Evolutionary conservation across 2,797 vertebrate species (phyloP), one percentile per base, ranked within the genome.

Genomic region (Eremophila alpestris): DNA sequence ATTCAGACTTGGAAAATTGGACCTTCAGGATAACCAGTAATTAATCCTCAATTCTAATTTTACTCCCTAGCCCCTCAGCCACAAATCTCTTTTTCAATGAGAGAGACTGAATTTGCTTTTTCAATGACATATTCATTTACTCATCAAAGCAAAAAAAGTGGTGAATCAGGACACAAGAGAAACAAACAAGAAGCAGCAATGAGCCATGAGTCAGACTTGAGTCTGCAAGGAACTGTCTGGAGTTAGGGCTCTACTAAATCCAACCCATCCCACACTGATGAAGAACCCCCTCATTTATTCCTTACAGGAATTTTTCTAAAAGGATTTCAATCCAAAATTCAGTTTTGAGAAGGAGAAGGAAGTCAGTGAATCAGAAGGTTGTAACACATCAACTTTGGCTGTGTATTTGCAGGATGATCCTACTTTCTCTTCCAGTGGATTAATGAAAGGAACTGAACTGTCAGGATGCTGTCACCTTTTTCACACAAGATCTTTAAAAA

Each of bases 301-400:
- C 79, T 84, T 83, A 59, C 45, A 64, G 75, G 30, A 74, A 7
- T 80, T 75, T 74, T 91, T 83, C 65, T 82, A 49, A 89, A 62
- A 67, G 32, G 21, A 83, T 90, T 95, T 93, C 20, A 90, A 64
- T 63, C 38, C 56, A 87, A 83, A 94, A 83, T 62, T 71, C 22
- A 51, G 70, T 36, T 58, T 81, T 63, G 43, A 77, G 40, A 62
- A 86, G 54, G 21, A 83, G 40, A 64, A 92, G 41, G 43, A 91
- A 91, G 67, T 63, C 65, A 24, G 65, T 90, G 91, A 95, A 63
- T 89, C 81, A 91, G 38, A 54, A 56, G 11, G 40, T 74, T 84
- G 73, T 55, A 83, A 84, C 56, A 51, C 81, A 89, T 70, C 48
- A 79, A 36, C n/a, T 78, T 87, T 30, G 8, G 10, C 48, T 87